phyloP scores from a whole-genome alignment of 1,140 invertebrate genomes.

The Drosophila rufa region DNA sequence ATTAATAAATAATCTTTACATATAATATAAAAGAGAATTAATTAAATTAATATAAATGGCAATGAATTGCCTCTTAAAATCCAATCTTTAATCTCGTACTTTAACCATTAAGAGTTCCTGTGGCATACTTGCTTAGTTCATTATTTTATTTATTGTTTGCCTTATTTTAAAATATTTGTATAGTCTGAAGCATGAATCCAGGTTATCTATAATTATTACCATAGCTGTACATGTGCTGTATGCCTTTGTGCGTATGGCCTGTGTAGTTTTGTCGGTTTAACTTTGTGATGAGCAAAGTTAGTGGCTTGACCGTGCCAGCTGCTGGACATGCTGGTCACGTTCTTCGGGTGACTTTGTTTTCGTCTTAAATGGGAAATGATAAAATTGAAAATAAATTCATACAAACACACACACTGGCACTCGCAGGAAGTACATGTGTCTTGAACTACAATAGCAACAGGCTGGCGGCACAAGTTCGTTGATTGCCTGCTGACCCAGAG shows the following conservation, averaged over 20 bases:
- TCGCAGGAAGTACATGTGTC: slow-evolving; percentile 34
- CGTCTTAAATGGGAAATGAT: slow-evolving; percentile 82
- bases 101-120: no score
- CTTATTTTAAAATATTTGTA: background rate
- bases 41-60: no score
- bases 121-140: no score
- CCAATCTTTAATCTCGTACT: no score
- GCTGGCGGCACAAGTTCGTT: slow-evolving; percentile 58
- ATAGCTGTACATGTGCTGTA: background rate
- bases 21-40: no score
- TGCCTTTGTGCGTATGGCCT: slow-evolving; percentile 16
- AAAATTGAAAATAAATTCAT: slow-evolving; percentile 81
- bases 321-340: slow-evolving; percentile 73
- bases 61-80: no score
- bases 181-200: background rate
- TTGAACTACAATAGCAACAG: slow-evolving; percentile 33
- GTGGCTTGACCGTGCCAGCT: slow-evolving; percentile 67
- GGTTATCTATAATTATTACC: background rate
- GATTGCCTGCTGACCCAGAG: slow-evolving; percentile 37
- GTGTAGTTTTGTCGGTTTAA: slow-evolving; percentile 59
- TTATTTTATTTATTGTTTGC: no score
- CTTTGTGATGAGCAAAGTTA: slow-evolving; percentile 77
- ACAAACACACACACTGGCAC: slow-evolving; percentile 28
- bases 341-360: slow-evolving; percentile 78
- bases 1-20: no score